Evolutionary conservation across 2,113 vertebrate genomes (phyloP), one percentile per base, ranked within the genome.

Genomic region (Eublepharis macularius): DNA sequence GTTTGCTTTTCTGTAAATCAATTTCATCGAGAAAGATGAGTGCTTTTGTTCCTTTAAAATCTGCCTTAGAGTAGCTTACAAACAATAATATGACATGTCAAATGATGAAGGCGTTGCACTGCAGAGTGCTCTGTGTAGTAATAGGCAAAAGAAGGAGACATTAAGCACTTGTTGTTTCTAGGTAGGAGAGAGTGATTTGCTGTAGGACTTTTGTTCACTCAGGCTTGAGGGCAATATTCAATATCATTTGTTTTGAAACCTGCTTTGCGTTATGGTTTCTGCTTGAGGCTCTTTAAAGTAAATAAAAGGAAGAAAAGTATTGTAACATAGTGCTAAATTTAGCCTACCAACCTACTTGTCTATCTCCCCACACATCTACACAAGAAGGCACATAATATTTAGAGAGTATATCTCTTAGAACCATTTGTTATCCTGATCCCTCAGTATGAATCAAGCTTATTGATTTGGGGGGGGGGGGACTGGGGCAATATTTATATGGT

Each of bases 1-100:
- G 11, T 93, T 92, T 85, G 36, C 32, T 4, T 87, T 90, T 80
- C 81, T 84, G 41, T 83, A 82, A 76, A 82, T 39, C 21, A 26
- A 0, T 51, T 80, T 88, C 29, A 74, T 83, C 1, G n/a, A 76
- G 47, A 87, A 79, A 81, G 89, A 79, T 75, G 26, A 9, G 2
- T 84, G 12, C 1, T 43, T 86, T 79, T 63, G 1, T 69, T 36
- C 68, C 80, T 82, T 2, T 4, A 80, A 87, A 85, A 86, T 29
- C 7, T 88, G 76, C 74, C 73, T 87, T 81, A 83, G 34, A 86
- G 85, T 76, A 63, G 39, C 4, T 70, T 51, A 49, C 0, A 19
- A 84, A 63, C 1, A 0, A 85, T 78, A 26, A 11, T n/a, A 0
- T 17, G 24, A 32, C 60, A 34, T 1, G 32, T n/a, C n/a, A 72